A percentile compares a stretch with the other conserved stretches of the same genome.
Conservation (phyloP, 2,888 invertebrate genomes). For the Silvanus unidentatus region DNA sequence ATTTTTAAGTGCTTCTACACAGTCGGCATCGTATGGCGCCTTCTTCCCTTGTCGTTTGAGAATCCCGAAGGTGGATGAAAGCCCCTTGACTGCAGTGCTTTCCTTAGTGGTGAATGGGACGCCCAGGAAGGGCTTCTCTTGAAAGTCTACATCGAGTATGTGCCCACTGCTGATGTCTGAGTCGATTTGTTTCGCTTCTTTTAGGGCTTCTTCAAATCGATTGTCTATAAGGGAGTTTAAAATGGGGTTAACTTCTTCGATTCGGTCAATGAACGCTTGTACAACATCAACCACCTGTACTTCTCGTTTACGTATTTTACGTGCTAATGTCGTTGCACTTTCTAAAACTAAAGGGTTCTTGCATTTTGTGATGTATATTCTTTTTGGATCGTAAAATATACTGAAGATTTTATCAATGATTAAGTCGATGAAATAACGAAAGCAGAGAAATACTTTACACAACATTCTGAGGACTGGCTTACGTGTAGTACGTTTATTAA, state of each 20-base stretch:
- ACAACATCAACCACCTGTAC: conserved; percentile 65
- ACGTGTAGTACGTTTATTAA: too few species aligned
- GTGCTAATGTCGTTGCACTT: conserved; percentile 63
- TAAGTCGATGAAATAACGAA: conserved; percentile 50
- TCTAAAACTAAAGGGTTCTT: conserved; percentile 48
- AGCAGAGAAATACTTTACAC: too few species aligned
- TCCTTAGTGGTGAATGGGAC: conserved; percentile 93
- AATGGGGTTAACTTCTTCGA: conserved; percentile 64
- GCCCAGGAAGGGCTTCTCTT: conserved; percentile 75
- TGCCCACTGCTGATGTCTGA: conserved; percentile 54
- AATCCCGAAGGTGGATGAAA: conserved; percentile 65
- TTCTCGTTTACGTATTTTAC: conserved; percentile 59
- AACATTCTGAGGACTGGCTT: too few species aligned
- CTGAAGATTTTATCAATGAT: conserved; percentile 46
- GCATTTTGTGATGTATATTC: conserved; percentile 39
- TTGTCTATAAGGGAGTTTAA: conserved; percentile 81
- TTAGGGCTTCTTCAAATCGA: conserved; percentile 68
- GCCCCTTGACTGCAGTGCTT: conserved; percentile 71
- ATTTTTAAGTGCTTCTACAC: conserved; percentile 62
- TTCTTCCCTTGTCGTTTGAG: conserved; percentile 54
- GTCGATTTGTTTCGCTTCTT: conserved; percentile 73
- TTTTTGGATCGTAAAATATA: conserved; percentile 39
- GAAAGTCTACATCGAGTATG: conserved; percentile 58
- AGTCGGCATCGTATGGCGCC: conserved; percentile 71
- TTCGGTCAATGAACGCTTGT: conserved; percentile 67